Conservation (phyloP, 2,113 vertebrate species). For the Aegypius monachus region DNA sequence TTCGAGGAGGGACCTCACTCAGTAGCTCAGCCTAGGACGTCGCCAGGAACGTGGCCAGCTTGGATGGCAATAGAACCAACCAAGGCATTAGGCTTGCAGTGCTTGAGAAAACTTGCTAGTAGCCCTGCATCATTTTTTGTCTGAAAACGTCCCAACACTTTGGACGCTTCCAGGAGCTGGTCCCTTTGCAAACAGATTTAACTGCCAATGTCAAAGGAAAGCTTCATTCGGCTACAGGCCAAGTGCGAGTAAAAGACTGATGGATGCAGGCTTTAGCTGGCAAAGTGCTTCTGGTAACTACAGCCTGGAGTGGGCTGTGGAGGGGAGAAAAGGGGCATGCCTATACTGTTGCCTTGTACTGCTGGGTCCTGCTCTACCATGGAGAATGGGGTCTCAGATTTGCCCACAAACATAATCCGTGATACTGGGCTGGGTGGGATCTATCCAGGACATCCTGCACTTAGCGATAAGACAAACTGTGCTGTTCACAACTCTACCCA, state of each 20-base stretch:
- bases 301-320: not conserved
- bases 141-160: not conserved
- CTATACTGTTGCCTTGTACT: not conserved
- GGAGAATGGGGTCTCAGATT: not conserved
- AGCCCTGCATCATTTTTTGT: not conserved
- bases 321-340: not conserved
- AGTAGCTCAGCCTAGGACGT: not conserved
- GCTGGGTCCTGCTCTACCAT: not conserved
- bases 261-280: not conserved
- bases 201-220: not conserved
- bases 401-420: not conserved
- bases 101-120: not conserved
- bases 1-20: not conserved
- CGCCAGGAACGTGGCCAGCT: accelerated
- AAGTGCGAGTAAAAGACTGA: not conserved
- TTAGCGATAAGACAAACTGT: not conserved
- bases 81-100: not conserved
- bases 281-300: not conserved
- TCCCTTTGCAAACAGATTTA: not conserved
- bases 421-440: not conserved
- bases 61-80: not conserved
- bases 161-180: not conserved
- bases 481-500: not conserved
- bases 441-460: not conserved
- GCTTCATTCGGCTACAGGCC: accelerated